A percentile compares a stretch with the other conserved stretches of the same genome.
These are phyloP conservation scores for Phortica okadai DNA, from an alignment of 2,888 invertebrate genomes.

Conservation along the genomic window DNA sequence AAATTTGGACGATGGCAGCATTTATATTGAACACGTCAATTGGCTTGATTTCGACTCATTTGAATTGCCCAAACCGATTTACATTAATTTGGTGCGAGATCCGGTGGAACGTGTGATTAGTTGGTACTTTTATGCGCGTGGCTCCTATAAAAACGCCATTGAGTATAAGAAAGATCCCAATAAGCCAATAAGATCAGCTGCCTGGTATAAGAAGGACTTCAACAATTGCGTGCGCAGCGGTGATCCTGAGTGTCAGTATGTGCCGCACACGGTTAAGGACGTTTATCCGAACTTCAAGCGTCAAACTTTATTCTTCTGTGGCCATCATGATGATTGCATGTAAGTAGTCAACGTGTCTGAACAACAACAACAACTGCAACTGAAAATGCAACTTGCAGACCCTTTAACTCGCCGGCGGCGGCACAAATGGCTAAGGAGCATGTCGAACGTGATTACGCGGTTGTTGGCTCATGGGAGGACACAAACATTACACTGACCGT, in stretches of 20 bases:
- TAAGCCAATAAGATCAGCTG: slow-evolving; percentile 73
- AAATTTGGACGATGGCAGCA: slow-evolving; percentile 84
- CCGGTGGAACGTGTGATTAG: slow-evolving; percentile 93
- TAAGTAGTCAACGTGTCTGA: slow-evolving; percentile 76
- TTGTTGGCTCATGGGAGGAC: slow-evolving; percentile 92
- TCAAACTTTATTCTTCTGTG: slow-evolving; percentile 92
- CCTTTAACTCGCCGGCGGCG: slow-evolving; percentile 89
- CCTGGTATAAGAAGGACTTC: slow-evolving; percentile 81
- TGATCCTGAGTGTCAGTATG: slow-evolving; percentile 88
- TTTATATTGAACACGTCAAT: slow-evolving; percentile 91
- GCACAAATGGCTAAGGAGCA: slow-evolving; percentile 89
- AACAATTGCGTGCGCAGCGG: slow-evolving; percentile 90
- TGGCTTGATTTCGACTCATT: slow-evolving; percentile 89
- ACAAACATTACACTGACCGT: slow-evolving; percentile 89
- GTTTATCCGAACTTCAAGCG: slow-evolving; percentile 87
- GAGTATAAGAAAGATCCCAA: slow-evolving; percentile 89
- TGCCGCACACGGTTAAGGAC: slow-evolving; percentile 79
- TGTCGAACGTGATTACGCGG: slow-evolving; percentile 90
- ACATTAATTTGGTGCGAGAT: slow-evolving; percentile 89
- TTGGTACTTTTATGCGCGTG: slow-evolving; percentile 90
- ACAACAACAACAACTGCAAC: slow-evolving; percentile 29
- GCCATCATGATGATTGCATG: slow-evolving; percentile 89
- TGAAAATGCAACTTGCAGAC: slow-evolving; percentile 76
- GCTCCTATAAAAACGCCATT: slow-evolving; percentile 77
- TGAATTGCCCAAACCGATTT: slow-evolving; percentile 86